Percentiles rank a stretch among this genome's conserved stretches.
Evolutionary conservation across 2,888 invertebrate genomes (phyloP).

Genomic region (Drosophila rubida): DNA sequence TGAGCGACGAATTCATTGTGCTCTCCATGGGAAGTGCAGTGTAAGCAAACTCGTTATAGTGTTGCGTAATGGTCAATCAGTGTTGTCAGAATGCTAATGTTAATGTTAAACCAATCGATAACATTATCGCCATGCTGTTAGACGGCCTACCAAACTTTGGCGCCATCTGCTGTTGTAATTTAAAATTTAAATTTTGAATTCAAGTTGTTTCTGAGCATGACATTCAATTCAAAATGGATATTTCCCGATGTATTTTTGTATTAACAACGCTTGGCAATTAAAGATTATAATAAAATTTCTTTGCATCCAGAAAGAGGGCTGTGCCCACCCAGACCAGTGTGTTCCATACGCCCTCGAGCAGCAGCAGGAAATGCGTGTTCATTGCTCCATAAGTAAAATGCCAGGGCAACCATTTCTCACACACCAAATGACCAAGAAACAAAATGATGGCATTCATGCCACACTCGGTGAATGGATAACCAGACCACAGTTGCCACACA

Average conservation of each 20-base stretch:
- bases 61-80: slow-evolving; percentile 35
- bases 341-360: slow-evolving; percentile 85
- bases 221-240: too few relatives aligned
- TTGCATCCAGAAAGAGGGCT: not conserved
- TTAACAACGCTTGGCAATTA: not conserved
- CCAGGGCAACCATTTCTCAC: slow-evolving; percentile 90
- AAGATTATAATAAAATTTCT: not conserved
- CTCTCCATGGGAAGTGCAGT: slow-evolving; percentile 2
- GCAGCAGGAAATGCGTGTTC: slow-evolving; percentile 89
- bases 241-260: too few relatives aligned
- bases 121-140: slow-evolving; percentile 7
- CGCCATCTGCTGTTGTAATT: not conserved
- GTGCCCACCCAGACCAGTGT: not conserved
- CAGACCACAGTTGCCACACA: not conserved
- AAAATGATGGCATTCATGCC: slow-evolving; percentile 97
- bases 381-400: slow-evolving; percentile 90
- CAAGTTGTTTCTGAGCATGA: too few relatives aligned
- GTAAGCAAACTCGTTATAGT: slow-evolving; percentile 43
- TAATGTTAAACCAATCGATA: slow-evolving; percentile 27
- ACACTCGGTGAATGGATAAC: slow-evolving; percentile 85
- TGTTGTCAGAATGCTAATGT: slow-evolving; percentile 18
- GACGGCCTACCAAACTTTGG: not conserved
- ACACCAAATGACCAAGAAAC: slow-evolving; percentile 93
- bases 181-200: not conserved
- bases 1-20: not conserved